phyloP scores from a whole-genome alignment of 2,113 vertebrate species.

The Oxygymnocypris stewartii region DNA sequence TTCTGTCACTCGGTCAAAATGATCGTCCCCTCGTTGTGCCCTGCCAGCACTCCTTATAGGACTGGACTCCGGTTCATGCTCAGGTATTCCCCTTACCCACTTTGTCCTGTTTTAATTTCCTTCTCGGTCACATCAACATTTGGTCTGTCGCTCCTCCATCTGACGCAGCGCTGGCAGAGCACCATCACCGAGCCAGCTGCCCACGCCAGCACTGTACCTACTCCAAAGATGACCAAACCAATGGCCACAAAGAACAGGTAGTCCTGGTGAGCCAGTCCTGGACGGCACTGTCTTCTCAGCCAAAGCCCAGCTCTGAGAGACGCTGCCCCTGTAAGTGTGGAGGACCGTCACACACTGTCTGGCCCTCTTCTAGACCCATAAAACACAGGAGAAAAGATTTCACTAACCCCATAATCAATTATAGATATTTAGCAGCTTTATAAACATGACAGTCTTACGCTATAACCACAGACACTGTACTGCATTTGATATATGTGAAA shows the following conservation, averaged over 20 bases:
- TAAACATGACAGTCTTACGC: neutral
- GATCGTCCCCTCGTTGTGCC: neutral
- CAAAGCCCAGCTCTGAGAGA: conserved; percentile 75
- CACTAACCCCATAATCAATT: neutral
- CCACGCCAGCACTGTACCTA: conserved; percentile 83
- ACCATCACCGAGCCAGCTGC: conserved; percentile 82
- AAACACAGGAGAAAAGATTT: conserved; percentile 33
- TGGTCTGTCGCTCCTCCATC: conserved; percentile 70
- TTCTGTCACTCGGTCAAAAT: too few species aligned
- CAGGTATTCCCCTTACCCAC: neutral
- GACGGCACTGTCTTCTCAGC: conserved; percentile 82
- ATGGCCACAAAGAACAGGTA: conserved; percentile 85
- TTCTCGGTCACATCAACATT: conserved; percentile 66
- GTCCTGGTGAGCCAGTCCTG: conserved; percentile 79
- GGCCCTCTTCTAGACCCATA: conserved; percentile 70
- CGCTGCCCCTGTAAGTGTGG: conserved; percentile 67
- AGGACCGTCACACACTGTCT: conserved; percentile 73
- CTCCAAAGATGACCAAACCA: conserved; percentile 88
- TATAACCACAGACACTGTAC: too few species aligned
- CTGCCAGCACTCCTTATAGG: neutral
- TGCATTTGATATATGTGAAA: too few species aligned
- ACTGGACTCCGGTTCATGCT: neutral
- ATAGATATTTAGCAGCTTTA: neutral
- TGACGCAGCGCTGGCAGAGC: conserved; percentile 75
- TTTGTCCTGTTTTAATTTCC: neutral